Percentiles rank a stretch among this genome's conserved stretches.
phyloP scores from a whole-genome alignment of 2,797 vertebrate species.

The Ibycter americanus region DNA sequence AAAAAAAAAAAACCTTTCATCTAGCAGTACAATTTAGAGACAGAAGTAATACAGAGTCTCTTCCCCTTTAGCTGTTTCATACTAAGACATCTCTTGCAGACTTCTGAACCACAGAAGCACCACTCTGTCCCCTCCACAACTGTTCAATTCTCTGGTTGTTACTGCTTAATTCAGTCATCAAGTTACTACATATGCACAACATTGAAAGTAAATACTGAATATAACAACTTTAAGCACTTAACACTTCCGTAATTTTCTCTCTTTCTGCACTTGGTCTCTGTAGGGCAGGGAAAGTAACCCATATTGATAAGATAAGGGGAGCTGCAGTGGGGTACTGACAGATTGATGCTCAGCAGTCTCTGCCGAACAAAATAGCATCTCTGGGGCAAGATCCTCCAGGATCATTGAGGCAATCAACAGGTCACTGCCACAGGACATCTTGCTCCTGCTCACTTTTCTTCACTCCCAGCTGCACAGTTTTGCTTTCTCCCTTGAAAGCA shows the following conservation, averaged over 20 bases:
- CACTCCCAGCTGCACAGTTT: background rate
- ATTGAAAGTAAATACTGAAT: background rate
- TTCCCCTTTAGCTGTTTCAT: background rate
- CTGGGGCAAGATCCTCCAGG: background rate
- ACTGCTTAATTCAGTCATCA: background rate
- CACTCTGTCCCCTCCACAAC: background rate
- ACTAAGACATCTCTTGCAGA: background rate
- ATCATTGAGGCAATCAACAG: background rate
- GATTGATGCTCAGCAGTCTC: background rate
- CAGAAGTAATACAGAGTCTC: fast-evolving
- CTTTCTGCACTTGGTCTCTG: background rate
- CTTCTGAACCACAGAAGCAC: background rate
- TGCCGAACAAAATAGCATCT: background rate
- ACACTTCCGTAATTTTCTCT: background rate
- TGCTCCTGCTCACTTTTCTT: background rate
- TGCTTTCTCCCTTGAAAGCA: background rate
- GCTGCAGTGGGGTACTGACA: background rate
- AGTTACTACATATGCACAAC: background rate
- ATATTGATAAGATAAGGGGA: background rate
- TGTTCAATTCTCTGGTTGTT: background rate
- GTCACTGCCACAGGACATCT: background rate
- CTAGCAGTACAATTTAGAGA: background rate
- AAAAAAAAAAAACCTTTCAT: background rate
- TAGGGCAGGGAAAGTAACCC: background rate
- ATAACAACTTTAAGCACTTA: background rate